Evolutionary conservation across 2,797 vertebrate species (phyloP), one percentile per base, ranked within the genome.

Genomic region (Cryptoblepharus egeriae): DNA sequence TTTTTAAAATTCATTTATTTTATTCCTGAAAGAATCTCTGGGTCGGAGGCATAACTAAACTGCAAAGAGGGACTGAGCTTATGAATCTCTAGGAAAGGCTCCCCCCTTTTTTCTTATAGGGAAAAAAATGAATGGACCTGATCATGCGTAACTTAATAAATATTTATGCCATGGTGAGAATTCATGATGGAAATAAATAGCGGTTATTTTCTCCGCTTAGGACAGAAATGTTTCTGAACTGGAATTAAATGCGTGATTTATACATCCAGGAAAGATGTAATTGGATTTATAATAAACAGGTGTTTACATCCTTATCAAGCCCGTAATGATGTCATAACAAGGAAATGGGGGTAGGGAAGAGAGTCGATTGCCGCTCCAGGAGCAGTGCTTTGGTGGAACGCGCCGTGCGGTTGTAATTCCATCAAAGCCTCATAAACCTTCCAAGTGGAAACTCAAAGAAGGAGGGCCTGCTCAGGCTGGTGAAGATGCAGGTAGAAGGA

Each of bases 201-300:
- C 72, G 15, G 85, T 84, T 82, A 82, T 86, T 82, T 86, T 79
- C 76, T 22, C 58, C 71, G 71, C 80, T 82, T 82, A 86, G 76
- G 80, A 82, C 80, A 86, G 85, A 86, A 86, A 86, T 79, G 80
- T 58, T 86, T 82, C 80, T 86, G 80, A 86, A 86, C 64, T 82
- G 80, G 71, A 82, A 82, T 86, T 86, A 79, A 86, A 79, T 64
- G 80, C 32, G 80, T 86, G 80, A 86, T 86, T 86, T 86, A 86
- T 86, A 79, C 57, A 63, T 45, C 35, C 42, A 69, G 71, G 77
- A 64, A 78, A 76, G 71, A 22, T 82, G 85, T 86, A 86, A 86
- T 86, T 86, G 79, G 85, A 86, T 86, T 86, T 79, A 81, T 86
- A 86, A 82, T 86, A 86, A 86, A 86, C 85, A 86, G 85, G 85